Conservation (phyloP, 2,113 vertebrate genomes). For the Gadus chalcogrammus region DNA sequence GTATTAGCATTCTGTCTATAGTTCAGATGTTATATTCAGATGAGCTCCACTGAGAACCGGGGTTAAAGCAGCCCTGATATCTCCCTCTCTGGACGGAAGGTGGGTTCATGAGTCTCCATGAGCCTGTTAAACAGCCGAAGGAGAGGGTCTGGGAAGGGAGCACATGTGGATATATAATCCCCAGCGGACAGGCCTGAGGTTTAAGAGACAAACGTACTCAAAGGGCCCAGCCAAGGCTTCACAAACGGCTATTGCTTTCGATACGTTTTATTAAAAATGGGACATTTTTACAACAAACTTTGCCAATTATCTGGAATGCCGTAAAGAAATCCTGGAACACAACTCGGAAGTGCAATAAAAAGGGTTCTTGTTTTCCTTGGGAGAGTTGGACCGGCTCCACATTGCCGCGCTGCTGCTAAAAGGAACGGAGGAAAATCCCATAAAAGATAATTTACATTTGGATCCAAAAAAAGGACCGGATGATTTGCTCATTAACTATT, state of each 20-base stretch:
- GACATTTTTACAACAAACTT: conserved; percentile 47
- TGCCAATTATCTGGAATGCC: conserved; percentile 52
- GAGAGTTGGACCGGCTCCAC: too few species aligned
- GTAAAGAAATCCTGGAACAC: conserved; percentile 64
- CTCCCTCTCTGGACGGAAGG: conserved; percentile 33
- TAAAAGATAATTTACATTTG: too few species aligned
- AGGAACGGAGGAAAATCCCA: too few species aligned
- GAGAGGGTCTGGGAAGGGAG: conserved; percentile 60
- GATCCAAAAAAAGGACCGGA: too few species aligned
- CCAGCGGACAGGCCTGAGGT: conserved; percentile 41
- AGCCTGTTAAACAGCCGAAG: conserved; percentile 63
- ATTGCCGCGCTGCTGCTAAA: too few species aligned
- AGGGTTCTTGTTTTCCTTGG: conserved; percentile 44
- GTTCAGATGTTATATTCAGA: conserved; percentile 34
- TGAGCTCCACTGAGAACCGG: conserved; percentile 35
- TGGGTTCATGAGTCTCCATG: conserved; percentile 57
- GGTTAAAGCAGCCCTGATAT: conserved; percentile 53
- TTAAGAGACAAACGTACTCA: conserved; percentile 56
- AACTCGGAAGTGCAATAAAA: conserved; percentile 64
- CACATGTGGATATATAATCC: conserved; percentile 55
- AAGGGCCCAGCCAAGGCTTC: conserved; percentile 20
- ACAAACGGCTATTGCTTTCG: conserved; percentile 50
- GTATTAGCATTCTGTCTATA: conserved; percentile 11
- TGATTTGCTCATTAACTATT: too few species aligned
- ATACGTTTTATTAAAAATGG: conserved; percentile 62